Conservation (phyloP, 2,888 invertebrate species). For the Luperina testacea region DNA sequence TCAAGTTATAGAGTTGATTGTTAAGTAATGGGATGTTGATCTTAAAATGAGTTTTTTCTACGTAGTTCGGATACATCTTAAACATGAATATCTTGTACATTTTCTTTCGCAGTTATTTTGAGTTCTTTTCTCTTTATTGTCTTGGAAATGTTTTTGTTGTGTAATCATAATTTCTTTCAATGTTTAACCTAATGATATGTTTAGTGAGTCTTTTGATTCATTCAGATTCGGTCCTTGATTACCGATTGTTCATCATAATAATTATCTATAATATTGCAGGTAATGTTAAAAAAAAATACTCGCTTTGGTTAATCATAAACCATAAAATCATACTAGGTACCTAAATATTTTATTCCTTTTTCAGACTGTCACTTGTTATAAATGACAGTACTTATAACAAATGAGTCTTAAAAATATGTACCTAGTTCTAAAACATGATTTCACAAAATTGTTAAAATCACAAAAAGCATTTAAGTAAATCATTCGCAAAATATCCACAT, state of each 20-base stretch:
- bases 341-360: too few relatives aligned
- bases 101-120: constrained; percentile 59
- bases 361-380: too few relatives aligned
- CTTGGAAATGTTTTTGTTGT: constrained; percentile 37
- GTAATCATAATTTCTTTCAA: constrained; percentile 20
- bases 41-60: constrained; percentile 43
- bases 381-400: too few relatives aligned
- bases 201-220: background rate
- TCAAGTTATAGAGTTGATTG: constrained; percentile 26
- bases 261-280: too few relatives aligned
- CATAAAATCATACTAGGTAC: too few relatives aligned
- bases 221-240: too few relatives aligned
- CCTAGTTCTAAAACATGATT: background rate
- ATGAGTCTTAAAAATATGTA: too few relatives aligned
- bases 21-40: constrained; percentile 25
- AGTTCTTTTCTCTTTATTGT: constrained; percentile 39
- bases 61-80: constrained; percentile 65
- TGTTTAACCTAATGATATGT: constrained; percentile 23
- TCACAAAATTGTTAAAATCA: background rate
- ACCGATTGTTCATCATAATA: too few relatives aligned
- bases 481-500: background rate
- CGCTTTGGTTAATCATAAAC: too few relatives aligned
- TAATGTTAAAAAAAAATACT: too few relatives aligned
- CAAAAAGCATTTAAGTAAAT: background rate
- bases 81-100: constrained; percentile 69